Evolutionary conservation across 2,113 vertebrate genomes (phyloP), one percentile per base, ranked within the genome.

Genomic region (Limanda limanda): DNA sequence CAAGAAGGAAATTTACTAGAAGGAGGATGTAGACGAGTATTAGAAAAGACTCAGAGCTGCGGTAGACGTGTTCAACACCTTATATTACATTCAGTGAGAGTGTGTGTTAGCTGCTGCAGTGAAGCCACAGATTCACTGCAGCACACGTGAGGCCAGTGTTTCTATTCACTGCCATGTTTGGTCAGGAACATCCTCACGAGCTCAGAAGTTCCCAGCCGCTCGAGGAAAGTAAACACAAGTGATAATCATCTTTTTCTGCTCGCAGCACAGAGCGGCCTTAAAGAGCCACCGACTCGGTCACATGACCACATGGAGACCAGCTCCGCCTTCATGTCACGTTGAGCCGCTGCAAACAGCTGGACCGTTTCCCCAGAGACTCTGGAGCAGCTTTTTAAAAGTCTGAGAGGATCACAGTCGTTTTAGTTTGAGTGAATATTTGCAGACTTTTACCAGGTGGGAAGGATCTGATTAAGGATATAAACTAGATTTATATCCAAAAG

Each of bases 121-220:
- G 20, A 68, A 27, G 15, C 5, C 17, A 31, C 37, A 7, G 57
- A 12, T 74, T 58, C 23, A 45, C 63, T 75, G 45, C 58, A 75
- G 55, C 58, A 63, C 65, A 63, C 35, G 42, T 23, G 76, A 76
- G 64, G 58, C 24, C 69, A 63, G 71, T 15, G 57, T 74, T 81
- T 87, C 63, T 21, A 31, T 70, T 15, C 68, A 68, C 84, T 78
- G 83, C 93, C 94, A 93, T 93, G 35, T 94, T 95, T 93, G 93
- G 93, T 88, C 86, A 88, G 87, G 88, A 88, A 89, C 72, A 79
- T 86, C 82, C 27, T 84, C 78, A 17, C 67, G 79, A 68, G 51
- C 74, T 35, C 47, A 15, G 42, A 57, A 13, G 81, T 71, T 89
- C 84, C 81, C 81, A 78, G 85, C 84, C 81, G 81, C 35, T 71